Evolutionary conservation across 2,113 vertebrate species (phyloP).

Genomic region (Urocynchramus pylzowi): DNA sequence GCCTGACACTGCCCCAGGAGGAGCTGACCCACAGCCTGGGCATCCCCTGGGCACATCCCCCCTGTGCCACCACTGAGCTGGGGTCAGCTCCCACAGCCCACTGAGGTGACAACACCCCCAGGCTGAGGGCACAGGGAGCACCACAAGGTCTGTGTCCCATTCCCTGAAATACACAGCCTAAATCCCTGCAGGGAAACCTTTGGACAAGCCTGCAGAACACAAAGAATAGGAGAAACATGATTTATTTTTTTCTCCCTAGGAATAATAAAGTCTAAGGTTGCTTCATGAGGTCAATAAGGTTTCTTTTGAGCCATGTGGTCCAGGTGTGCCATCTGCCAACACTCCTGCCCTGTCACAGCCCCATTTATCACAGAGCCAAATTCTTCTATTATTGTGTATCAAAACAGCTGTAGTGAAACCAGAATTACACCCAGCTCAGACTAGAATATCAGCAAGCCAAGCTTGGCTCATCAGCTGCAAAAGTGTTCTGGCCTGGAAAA

Average conservation of each 20-base stretch:
- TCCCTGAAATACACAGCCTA: background rate
- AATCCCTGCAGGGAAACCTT: background rate
- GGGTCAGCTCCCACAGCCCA: background rate
- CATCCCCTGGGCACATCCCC: background rate
- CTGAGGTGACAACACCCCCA: background rate
- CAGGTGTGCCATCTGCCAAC: background rate
- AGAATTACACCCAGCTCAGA: background rate
- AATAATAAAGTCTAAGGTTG: background rate
- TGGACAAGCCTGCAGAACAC: background rate
- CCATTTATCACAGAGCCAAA: background rate
- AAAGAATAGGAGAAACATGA: rapidly evolving
- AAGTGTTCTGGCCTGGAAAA: background rate
- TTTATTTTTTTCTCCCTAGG: background rate
- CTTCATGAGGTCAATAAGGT: background rate
- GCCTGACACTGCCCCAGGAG: rapidly evolving
- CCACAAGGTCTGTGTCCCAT: too few relatives aligned
- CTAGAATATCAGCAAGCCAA: background rate
- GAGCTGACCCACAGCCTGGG: background rate
- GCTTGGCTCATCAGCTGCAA: background rate
- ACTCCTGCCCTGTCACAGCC: background rate
- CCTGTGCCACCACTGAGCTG: background rate
- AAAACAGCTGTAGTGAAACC: background rate
- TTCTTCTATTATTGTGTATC: background rate
- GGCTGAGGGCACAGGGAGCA: too few relatives aligned
- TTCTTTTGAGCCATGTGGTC: background rate